Evolutionary conservation across 2,888 invertebrate genomes (phyloP), one percentile per base, ranked within the genome.

Genomic region (Dynastes maya): DNA sequence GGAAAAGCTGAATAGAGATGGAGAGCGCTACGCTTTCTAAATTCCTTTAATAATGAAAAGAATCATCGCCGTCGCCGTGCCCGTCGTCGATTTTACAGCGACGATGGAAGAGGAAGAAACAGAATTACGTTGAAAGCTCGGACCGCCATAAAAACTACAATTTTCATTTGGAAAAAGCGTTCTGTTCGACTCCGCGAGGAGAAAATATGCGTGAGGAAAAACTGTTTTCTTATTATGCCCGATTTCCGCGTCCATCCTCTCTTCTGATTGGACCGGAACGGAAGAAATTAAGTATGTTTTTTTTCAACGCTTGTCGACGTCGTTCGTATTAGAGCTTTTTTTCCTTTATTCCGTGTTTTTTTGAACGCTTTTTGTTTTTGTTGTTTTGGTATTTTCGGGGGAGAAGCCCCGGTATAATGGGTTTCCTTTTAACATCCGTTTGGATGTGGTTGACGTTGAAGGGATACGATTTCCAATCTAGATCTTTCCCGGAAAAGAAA

Each of bases 71-170:
- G 40, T 58, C 58, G 32, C 32, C 32, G 32, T 37, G 32, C 32
- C 32, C 32, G 45, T 45, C 8, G 45, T 11, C 45, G 11, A 45
- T 45, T 71, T 71, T 37, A 71, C 9, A 45, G 45, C 8, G 9
- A 11, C 45, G 45, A 45, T 8, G 45, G 45, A 45, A 45, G 72
- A 58, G 27, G 76, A 58, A 67, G 77, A 71, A 70, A 77, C 77
- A 22, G 58, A 77, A 77, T 77, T 77, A 77, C 51, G 77, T 51
- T 77, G 68, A 77, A 71, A 77, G 77, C 77, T 40, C 70, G 61
- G 63, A 49, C 77, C 70, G 70, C 63, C 51, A 61, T 77, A 77
- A 77, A 77, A 77, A 77, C 77, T 77, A 70, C 77, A 64, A 63
- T 77, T 77, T 71, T 77, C 77, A 77, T 77, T 71, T 53, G 70